Base-by-base conservation (phyloP, 2,888 invertebrate genomes). In the Drosophila kuntzei region DNA sequence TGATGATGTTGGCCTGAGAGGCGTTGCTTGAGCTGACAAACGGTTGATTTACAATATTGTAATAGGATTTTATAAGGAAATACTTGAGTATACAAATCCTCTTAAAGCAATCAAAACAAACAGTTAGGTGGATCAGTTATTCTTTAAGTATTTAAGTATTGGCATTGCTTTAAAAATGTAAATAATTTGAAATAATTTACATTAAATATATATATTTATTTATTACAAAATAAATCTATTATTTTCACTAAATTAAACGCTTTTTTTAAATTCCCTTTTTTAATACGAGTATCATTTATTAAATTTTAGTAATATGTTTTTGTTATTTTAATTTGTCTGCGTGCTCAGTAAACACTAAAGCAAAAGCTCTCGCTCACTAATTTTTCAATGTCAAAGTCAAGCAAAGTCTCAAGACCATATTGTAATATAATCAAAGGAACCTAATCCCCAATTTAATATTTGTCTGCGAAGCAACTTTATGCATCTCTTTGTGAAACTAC, bases 401-500 rank as follows among this genome's bases (percentile, higher is more conserved):
- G 47, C 4, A 12, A 16, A 41, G 20, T 20, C n/a, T 29, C 43
- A 37, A 12, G 22, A 43, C 41, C 11, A 7, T 22, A 16, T 18
- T 39, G 25, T 55, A 59, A 71, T 29, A 57, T 49, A 54, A 60
- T 75, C 75, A 80, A 80, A 82, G 63, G 47, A 44, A 53, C 50
- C 46, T 57, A 60, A 76, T 46, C 41, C 54, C 25, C 34, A 20
- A 43, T 44, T 60, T 41, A 44, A 61, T 47, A 51, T 44, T 61
- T 60, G 60, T 71, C 44, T 36, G 32, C 4, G 3, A 22, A 47
- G 22, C 4, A 70, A 55, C 37, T 51, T 57, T 60, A 16, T 57
- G 68, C 67, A 71, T 25, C 18, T 50, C 34, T 71, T 62, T 64
- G 37, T 41, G 27, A 61, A 80, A 78, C 85, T 79, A 59, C 72